Evolutionary conservation across 2,888 invertebrate genomes (phyloP).

Genomic region (Baccha elongata): DNA sequence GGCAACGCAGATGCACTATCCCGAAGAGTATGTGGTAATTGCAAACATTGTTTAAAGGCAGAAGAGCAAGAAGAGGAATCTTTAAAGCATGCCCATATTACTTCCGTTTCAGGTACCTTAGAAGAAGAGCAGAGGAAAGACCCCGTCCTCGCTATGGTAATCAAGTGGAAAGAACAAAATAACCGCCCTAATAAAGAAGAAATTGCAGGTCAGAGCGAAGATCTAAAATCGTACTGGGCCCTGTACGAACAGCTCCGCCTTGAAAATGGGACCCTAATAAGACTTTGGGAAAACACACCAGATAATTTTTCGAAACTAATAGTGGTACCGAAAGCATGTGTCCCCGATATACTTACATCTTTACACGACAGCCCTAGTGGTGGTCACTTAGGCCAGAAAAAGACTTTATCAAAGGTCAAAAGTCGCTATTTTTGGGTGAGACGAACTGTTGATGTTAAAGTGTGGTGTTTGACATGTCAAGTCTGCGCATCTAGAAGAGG

Average conservation of each 20-base stretch:
- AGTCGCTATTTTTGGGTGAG: not conserved
- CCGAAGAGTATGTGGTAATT: slow-evolving; percentile 14
- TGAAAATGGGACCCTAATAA: not conserved
- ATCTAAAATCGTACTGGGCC: not conserved
- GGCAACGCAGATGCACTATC: slow-evolving; percentile 47
- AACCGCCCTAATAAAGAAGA: not conserved
- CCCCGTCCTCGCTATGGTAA: not conserved
- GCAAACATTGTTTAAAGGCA: not conserved
- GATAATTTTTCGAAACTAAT: no score
- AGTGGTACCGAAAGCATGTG: not conserved
- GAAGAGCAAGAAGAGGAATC: not conserved
- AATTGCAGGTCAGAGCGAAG: not conserved
- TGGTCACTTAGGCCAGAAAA: not conserved
- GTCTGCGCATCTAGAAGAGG: slow-evolving; percentile 4
- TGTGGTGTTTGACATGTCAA: no score
- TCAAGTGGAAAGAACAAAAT: no score
- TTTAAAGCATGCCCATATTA: not conserved
- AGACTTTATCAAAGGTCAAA: not conserved
- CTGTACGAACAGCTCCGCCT: not conserved
- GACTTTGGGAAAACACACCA: slow-evolving; percentile 6
- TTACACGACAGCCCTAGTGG: not conserved
- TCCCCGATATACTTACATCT: no score
- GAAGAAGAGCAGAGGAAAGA: not conserved
- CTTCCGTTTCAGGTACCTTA: not conserved
- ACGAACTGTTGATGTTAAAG: not conserved